Conservation (phyloP, 2,888 invertebrate genomes). For the Acholoe squamosa region DNA sequence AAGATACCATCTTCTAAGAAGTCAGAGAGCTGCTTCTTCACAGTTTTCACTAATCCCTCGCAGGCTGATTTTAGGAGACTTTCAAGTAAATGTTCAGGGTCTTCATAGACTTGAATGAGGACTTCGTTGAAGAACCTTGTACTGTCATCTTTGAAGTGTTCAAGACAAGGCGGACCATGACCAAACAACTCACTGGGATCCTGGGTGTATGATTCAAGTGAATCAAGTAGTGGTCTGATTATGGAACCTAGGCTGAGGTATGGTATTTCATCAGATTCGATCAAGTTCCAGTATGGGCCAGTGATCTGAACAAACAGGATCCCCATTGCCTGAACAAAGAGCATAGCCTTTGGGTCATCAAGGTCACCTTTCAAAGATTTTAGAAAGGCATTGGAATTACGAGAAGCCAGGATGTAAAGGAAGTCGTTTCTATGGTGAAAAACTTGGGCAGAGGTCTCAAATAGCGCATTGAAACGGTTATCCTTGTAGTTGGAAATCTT, state of each 20-base stretch:
- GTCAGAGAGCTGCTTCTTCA: slow-evolving; percentile 33
- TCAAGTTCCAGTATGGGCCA: slow-evolving; percentile 69
- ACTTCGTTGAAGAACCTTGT: background rate
- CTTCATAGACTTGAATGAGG: background rate
- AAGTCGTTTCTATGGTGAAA: slow-evolving; percentile 66
- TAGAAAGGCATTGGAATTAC: slow-evolving; percentile 62
- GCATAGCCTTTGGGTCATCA: background rate
- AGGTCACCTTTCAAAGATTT: slow-evolving; percentile 59
- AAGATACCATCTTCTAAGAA: slow-evolving; percentile 17
- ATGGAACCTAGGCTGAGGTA: background rate
- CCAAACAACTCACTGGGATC: slow-evolving; percentile 4
- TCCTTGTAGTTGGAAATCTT: slow-evolving; percentile 58
- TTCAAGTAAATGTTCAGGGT: background rate
- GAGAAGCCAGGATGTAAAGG: slow-evolving; percentile 51
- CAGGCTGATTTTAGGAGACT: background rate
- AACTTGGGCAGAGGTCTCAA: slow-evolving; percentile 68
- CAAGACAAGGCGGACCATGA: slow-evolving; percentile 40
- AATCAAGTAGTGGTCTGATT: slow-evolving; percentile 7
- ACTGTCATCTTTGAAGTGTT: background rate
- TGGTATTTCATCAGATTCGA: no score
- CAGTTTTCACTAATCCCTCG: background rate
- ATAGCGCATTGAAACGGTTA: slow-evolving; percentile 69
- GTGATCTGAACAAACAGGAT: slow-evolving; percentile 65
- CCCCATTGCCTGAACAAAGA: slow-evolving; percentile 37
- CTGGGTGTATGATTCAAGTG: background rate